Conservation (phyloP, 2,113 vertebrate species). For the Pao palembangensis region DNA sequence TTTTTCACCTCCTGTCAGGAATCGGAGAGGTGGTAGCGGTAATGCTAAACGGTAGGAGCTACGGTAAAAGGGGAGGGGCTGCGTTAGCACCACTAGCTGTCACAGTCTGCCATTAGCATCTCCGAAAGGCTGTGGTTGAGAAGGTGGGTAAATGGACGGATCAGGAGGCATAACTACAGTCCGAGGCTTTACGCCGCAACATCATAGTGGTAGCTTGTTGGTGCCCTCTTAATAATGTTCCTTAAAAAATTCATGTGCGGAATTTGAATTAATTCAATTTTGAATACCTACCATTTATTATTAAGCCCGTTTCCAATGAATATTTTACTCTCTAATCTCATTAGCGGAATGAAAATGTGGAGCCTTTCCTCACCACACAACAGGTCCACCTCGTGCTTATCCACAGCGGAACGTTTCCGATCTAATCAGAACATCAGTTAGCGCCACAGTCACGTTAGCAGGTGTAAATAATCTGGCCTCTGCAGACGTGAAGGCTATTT, state of each 20-base stretch:
- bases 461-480: constrained; percentile 19
- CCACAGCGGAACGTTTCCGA: constrained; percentile 3
- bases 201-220: constrained; percentile 60
- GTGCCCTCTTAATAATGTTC: constrained; percentile 61
- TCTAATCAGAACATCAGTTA: neutral
- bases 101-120: constrained; percentile 49
- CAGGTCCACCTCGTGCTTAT: constrained; percentile 47
- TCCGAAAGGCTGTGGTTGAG: constrained; percentile 26
- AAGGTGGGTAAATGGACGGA: constrained; percentile 16
- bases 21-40: constrained; percentile 42
- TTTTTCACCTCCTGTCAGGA: constrained; percentile 46
- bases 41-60: constrained; percentile 43
- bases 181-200: constrained; percentile 20
- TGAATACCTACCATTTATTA: constrained; percentile 73
- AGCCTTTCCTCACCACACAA: constrained; percentile 45
- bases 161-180: constrained; percentile 27
- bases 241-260: constrained; percentile 63
- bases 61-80: constrained; percentile 6
- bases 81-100: constrained; percentile 48
- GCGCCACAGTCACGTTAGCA: too few relatives aligned
- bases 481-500: neutral
- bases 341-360: constrained; percentile 50
- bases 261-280: constrained; percentile 69
- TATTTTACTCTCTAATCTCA: constrained; percentile 70
- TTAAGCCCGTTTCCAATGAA: constrained; percentile 66